These are phyloP conservation scores for Melanostoma mellinum DNA, from an alignment of 2,888 invertebrate species.

Conservation along the genomic window DNA sequence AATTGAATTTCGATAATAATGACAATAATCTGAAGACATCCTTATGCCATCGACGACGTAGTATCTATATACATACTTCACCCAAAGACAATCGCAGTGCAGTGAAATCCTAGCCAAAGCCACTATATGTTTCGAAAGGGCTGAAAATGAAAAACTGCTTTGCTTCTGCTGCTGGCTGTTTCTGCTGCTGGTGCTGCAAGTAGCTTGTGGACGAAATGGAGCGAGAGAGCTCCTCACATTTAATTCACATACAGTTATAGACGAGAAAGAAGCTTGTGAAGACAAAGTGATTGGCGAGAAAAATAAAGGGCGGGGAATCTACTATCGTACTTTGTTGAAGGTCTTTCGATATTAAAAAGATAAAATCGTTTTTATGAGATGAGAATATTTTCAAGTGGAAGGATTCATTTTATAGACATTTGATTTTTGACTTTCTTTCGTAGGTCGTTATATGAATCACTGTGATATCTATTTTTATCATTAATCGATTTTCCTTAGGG, in stretches of 20 bases:
- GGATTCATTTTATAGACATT: constrained; percentile 70
- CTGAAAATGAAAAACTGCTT: constrained; percentile 63
- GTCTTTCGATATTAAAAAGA: constrained; percentile 62
- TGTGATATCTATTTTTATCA: constrained; percentile 17
- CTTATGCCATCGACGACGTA: constrained; percentile 55
- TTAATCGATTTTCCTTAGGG: constrained; percentile 14
- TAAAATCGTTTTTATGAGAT: constrained; percentile 69
- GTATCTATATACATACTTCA: constrained; percentile 14
- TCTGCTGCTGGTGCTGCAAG: constrained; percentile 16
- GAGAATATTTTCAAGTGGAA: constrained; percentile 70
- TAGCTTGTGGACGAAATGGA: constrained; percentile 18
- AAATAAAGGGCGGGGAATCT: constrained; percentile 25
- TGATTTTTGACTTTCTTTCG: constrained; percentile 63
- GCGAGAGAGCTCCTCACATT: background rate
- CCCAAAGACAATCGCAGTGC: constrained; percentile 71
- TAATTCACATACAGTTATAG: constrained; percentile 21
- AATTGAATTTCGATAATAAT: constrained; percentile 73
- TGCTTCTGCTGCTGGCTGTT: background rate
- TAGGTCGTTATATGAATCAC: constrained; percentile 21
- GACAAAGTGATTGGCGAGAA: constrained; percentile 61
- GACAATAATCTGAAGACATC: constrained; percentile 73
- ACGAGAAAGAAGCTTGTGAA: constrained; percentile 22
- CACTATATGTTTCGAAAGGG: constrained; percentile 39
- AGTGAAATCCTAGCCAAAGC: constrained; percentile 49
- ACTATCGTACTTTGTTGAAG: constrained; percentile 27